Percentiles rank a stretch among this genome's conserved stretches.
phyloP scores from a whole-genome alignment of 2,888 invertebrate genomes.

The Cheilosia pagana region DNA sequence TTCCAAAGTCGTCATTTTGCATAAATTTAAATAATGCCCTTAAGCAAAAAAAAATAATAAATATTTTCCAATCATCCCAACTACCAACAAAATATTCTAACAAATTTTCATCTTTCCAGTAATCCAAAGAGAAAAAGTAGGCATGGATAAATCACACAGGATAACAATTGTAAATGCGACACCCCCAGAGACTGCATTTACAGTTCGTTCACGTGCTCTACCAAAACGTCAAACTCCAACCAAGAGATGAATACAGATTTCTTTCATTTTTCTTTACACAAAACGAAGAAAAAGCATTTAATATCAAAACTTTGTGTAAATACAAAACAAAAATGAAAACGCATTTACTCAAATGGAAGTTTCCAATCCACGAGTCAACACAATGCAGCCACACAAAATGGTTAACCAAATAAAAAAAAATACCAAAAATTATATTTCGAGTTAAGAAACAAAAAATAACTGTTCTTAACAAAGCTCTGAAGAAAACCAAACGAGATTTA shows the following conservation, averaged over 20 bases:
- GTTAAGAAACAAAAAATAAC: conserved; percentile 20
- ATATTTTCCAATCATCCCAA: background rate
- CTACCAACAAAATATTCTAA: conserved; percentile 1
- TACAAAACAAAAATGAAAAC: conserved; percentile 43
- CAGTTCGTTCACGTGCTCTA: conserved; percentile 34
- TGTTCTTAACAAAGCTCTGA: conserved; percentile 30
- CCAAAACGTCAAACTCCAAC: conserved; percentile 40
- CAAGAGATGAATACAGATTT: conserved; percentile 3
- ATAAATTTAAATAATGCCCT: conserved; percentile 12
- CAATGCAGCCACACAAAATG: conserved; percentile 45
- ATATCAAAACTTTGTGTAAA: conserved; percentile 45
- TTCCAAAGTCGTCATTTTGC: conserved; percentile 66
- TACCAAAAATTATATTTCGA: conserved; percentile 11
- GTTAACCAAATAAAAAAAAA: background rate
- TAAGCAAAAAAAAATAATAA: conserved; percentile 17
- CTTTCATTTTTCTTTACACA: conserved; percentile 30
- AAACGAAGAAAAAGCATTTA: conserved; percentile 14
- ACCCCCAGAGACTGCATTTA: conserved; percentile 11
- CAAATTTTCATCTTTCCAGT: conserved; percentile 49
- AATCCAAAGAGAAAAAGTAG: conserved; percentile 65
- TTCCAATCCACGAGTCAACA: conserved; percentile 50
- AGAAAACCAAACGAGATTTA: conserved; percentile 27
- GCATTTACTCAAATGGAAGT: conserved; percentile 63
- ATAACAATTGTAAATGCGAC: conserved; percentile 40
- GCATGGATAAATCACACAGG: conserved; percentile 42